Conservation (phyloP, 2,113 vertebrate genomes). For the western clawed frog (Xenopus tropicalis) region UCB_Xtro_10.0 CM004444.2:118863001-118863500, state of each 20-base stretch:
- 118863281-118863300: not conserved
- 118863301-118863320: conserved; percentile 1
- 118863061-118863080: not conserved
- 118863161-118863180: not conserved
- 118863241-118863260: conserved; percentile 1
- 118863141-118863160: not conserved
- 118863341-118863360: not conserved
- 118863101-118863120: not conserved
- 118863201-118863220: not conserved
- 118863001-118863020: too few species aligned
- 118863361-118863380: not conserved
- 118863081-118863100: not conserved
- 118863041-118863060: not conserved
- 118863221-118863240: conserved; percentile 10
- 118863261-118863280: conserved; percentile 5
- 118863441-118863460: too few species aligned
- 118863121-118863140: not conserved
- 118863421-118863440: too few species aligned
- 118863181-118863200: not conserved
- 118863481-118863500: too few species aligned
- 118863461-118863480: too few species aligned
- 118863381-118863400: not conserved
- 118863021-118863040: not conserved
- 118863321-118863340: not conserved
- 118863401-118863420: not conserved